A percentile compares a stretch with the other conserved stretches of the same genome.
phyloP scores from a whole-genome alignment of 2,888 invertebrate species.

The Lasioglossum vierecki region DNA sequence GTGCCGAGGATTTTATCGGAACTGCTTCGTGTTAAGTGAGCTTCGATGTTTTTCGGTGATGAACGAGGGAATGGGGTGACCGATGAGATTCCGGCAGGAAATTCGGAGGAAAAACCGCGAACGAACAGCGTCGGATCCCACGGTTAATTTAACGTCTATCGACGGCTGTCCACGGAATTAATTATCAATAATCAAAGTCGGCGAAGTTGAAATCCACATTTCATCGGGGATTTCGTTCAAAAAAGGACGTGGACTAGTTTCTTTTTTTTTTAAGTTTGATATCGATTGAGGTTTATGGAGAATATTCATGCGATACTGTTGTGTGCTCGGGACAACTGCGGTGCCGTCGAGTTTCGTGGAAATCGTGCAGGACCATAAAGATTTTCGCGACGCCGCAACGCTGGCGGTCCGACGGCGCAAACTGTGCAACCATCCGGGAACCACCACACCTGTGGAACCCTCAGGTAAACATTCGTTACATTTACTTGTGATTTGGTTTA shows the following conservation, averaged over 20 bases:
- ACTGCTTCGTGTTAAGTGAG: constrained; percentile 7
- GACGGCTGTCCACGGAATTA: background rate
- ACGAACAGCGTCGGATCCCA: background rate
- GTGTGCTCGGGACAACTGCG: background rate
- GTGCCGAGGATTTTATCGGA: background rate
- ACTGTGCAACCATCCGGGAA: constrained; percentile 23
- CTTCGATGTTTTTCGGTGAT: constrained; percentile 10
- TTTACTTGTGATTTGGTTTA: background rate
- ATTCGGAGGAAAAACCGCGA: background rate
- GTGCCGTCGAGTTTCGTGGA: background rate
- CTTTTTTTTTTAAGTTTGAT: background rate
- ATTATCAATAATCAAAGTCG: background rate
- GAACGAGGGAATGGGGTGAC: background rate
- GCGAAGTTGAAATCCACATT: background rate
- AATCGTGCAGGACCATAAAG: background rate
- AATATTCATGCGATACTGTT: background rate
- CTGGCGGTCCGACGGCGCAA: constrained; percentile 16
- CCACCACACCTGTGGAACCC: constrained; percentile 50
- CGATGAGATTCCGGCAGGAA: background rate
- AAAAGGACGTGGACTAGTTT: background rate
- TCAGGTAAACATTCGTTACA: constrained; percentile 51
- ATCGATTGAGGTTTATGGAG: background rate
- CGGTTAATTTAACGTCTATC: background rate
- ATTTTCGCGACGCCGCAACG: constrained; percentile 15
- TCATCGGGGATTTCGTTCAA: background rate